Conservation (phyloP, 2,797 vertebrate species). For the Scomberomorus guttatus region DNA sequence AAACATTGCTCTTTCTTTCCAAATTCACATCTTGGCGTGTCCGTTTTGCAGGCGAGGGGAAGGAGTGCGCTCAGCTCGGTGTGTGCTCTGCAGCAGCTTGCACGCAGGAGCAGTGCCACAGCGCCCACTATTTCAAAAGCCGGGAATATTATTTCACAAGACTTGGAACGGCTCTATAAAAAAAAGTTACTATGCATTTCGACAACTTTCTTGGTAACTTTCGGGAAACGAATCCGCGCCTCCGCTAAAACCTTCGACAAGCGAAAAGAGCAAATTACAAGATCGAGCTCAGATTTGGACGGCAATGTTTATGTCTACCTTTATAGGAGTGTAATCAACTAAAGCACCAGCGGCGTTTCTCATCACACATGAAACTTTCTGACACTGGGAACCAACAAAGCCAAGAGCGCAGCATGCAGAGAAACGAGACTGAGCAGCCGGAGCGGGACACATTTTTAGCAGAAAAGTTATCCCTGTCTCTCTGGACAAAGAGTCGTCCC, state of each 20-base stretch:
- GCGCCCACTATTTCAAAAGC: slow-evolving; percentile 97
- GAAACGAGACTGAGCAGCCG: slow-evolving; percentile 60
- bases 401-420: slow-evolving; percentile 66
- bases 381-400: slow-evolving; percentile 75
- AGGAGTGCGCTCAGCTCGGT: slow-evolving; percentile 61
- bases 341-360: slow-evolving; percentile 78
- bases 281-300: slow-evolving; percentile 39
- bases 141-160: slow-evolving; percentile 94
- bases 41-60: slow-evolving; percentile 59
- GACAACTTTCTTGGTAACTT: slow-evolving; percentile 92
- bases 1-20: slow-evolving; percentile 79
- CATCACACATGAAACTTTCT: slow-evolving; percentile 84
- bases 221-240: slow-evolving; percentile 77
- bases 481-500: slow-evolving; percentile 79
- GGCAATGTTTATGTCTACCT: slow-evolving; percentile 48
- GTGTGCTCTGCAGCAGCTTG: slow-evolving; percentile 38
- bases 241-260: slow-evolving; percentile 46
- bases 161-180: slow-evolving; percentile 87
- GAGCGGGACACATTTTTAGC: slow-evolving; percentile 53
- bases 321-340: slow-evolving; percentile 53
- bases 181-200: slow-evolving; percentile 90
- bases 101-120: slow-evolving; percentile 89
- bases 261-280: slow-evolving; percentile 52
- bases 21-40: slow-evolving; percentile 75
- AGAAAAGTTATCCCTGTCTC: slow-evolving; percentile 73